Conservation (phyloP, 2,113 vertebrate genomes). For the Aspiorhynchus laticeps region DNA sequence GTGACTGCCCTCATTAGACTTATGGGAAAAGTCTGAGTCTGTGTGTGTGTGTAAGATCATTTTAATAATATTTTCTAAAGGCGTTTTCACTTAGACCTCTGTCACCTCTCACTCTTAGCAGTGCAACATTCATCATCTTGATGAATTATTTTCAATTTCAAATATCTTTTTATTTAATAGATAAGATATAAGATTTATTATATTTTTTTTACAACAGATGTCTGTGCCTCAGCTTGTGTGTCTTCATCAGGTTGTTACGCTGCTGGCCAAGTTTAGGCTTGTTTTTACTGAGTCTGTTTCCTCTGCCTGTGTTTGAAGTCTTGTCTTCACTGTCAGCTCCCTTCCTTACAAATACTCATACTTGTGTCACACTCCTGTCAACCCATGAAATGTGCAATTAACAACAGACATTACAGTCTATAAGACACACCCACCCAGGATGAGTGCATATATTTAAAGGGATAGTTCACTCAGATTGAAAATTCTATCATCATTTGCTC, state of each 20-base stretch:
- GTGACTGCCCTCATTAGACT: conserved; percentile 25
- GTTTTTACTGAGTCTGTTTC: conserved; percentile 69
- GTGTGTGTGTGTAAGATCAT: conserved; percentile 10
- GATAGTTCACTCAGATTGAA: neutral
- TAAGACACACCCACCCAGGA: conserved; percentile 64
- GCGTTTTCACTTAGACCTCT: conserved; percentile 1
- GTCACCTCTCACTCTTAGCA: neutral
- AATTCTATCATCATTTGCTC: neutral
- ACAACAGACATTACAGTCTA: conserved; percentile 60
- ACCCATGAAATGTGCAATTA: conserved; percentile 70
- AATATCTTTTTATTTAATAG: neutral
- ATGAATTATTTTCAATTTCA: neutral
- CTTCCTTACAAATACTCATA: neutral
- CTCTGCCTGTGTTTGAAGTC: conserved; percentile 72
- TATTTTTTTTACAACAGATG: conserved; percentile 8
- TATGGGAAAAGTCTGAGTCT: conserved; percentile 35
- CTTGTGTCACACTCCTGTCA: conserved; percentile 53
- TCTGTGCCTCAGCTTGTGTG: conserved; percentile 54
- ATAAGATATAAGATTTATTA: neutral
- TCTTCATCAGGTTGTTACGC: conserved; percentile 57
- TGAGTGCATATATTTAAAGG: conserved; percentile 18
- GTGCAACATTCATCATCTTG: neutral
- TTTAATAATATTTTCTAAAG: conserved; percentile 28
- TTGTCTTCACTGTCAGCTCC: conserved; percentile 17
- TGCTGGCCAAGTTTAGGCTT: conserved; percentile 60